Evolutionary conservation across 2,113 vertebrate genomes (phyloP).

Genomic region (Numida meleagris): DNA sequence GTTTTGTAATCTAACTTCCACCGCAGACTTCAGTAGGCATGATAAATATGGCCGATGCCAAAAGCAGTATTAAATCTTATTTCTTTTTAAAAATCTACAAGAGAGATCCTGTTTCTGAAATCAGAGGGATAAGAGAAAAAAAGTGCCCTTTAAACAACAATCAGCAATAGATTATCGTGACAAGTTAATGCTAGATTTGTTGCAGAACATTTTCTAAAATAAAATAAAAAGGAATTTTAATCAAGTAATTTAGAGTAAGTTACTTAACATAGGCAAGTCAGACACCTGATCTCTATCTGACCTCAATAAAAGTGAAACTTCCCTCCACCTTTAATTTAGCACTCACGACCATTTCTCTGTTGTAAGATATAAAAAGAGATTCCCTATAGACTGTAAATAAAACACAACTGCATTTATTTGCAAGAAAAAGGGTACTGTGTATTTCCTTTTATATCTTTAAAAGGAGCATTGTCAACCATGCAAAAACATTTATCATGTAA

Average conservation of each 20-base stretch:
- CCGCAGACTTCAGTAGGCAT: background rate
- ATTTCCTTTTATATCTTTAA: background rate
- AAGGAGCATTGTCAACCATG: background rate
- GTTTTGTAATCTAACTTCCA: slow-evolving; percentile 17
- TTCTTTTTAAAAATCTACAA: background rate
- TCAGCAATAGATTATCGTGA: background rate
- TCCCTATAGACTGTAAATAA: background rate
- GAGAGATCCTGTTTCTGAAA: slow-evolving; percentile 10
- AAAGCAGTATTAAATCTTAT: background rate
- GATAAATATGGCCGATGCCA: slow-evolving; percentile 50
- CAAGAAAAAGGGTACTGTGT: background rate
- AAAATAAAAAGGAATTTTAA: background rate
- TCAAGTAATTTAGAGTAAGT: background rate
- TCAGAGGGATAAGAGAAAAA: background rate
- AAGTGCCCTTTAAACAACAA: background rate
- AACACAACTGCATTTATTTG: slow-evolving; percentile 19
- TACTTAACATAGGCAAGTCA: background rate
- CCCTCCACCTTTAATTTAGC: slow-evolving; percentile 8
- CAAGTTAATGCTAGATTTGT: background rate
- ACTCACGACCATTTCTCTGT: background rate
- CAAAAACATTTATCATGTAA: background rate
- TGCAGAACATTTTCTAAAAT: background rate
- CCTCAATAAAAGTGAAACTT: slow-evolving; percentile 62
- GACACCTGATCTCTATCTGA: background rate
- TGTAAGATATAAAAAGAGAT: background rate